Percentiles rank a stretch among this genome's conserved stretches.
Conservation (phyloP, 2,888 invertebrate species). For the Orthosia gracilis region DNA sequence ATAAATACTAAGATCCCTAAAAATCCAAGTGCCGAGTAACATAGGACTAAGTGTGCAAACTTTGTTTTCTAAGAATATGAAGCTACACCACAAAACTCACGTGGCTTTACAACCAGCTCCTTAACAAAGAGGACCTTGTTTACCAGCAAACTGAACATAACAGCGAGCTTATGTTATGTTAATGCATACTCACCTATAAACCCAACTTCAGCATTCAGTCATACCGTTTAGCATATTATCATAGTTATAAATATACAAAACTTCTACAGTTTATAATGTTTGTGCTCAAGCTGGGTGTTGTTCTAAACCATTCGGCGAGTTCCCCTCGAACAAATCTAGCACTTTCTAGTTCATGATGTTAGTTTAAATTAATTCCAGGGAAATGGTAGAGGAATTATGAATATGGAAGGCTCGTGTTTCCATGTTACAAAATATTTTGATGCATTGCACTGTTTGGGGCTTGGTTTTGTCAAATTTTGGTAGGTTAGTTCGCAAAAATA, state of each 20-base stretch:
- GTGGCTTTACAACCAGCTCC: not conserved
- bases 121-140: not conserved
- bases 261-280: constrained; percentile 29
- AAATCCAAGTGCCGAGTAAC: not conserved
- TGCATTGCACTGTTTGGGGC: not conserved
- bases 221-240: constrained; percentile 2
- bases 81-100: not conserved
- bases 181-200: not conserved
- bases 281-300: constrained; percentile 13
- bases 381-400: constrained; percentile 21
- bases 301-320: constrained; percentile 9
- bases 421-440: constrained; percentile 8
- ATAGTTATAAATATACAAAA: constrained; percentile 17
- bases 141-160: not conserved
- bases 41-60: not conserved
- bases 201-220: not conserved
- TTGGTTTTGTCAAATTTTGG: not conserved
- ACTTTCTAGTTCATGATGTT: constrained; percentile 13
- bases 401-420: constrained; percentile 37
- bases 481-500: too few species aligned
- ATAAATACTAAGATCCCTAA: not conserved
- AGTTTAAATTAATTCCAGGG: constrained; percentile 49
- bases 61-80: not conserved
- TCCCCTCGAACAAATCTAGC: constrained; percentile 1
- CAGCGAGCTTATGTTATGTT: not conserved